Percentiles rank a stretch among this genome's conserved stretches.
Conservation (phyloP, 2,888 invertebrate species). For the Sepiola atlantica region DNA sequence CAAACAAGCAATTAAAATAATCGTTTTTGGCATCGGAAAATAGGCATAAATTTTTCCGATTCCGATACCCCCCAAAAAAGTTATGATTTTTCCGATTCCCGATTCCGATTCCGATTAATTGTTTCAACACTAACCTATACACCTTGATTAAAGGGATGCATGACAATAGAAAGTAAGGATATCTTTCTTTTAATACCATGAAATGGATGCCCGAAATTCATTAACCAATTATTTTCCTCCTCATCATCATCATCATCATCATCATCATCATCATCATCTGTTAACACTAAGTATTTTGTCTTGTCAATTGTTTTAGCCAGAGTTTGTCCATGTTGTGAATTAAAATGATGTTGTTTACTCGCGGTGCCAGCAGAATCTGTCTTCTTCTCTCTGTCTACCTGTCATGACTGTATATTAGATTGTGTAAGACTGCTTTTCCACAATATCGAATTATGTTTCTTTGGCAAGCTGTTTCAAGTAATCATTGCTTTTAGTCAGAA, state of each 20-base stretch:
- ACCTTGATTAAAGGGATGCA: too few relatives aligned
- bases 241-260: too few relatives aligned
- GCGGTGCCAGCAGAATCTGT: background rate
- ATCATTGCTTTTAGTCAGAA: background rate
- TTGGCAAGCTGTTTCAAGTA: slow-evolving; percentile 32
- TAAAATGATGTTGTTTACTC: background rate
- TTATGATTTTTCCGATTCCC: too few relatives aligned
- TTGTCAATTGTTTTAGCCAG: slow-evolving; percentile 32
- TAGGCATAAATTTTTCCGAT: too few relatives aligned
- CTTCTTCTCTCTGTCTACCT: background rate
- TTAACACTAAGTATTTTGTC: slow-evolving; percentile 18
- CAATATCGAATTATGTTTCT: background rate
- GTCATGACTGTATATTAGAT: slow-evolving; percentile 32
- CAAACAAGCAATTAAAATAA: too few relatives aligned
- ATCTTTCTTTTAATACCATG: background rate
- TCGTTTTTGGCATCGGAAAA: too few relatives aligned
- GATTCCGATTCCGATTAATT: too few relatives aligned
- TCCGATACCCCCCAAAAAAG: too few relatives aligned
- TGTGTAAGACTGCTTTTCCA: slow-evolving; percentile 10
- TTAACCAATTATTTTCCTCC: background rate
- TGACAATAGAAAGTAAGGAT: background rate
- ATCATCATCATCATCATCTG: background rate
- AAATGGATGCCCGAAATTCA: background rate
- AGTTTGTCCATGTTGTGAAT: background rate
- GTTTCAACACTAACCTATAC: too few relatives aligned